Evolutionary conservation across 2,113 vertebrate genomes (phyloP).

Genomic region (Syrmaticus mikado): DNA sequence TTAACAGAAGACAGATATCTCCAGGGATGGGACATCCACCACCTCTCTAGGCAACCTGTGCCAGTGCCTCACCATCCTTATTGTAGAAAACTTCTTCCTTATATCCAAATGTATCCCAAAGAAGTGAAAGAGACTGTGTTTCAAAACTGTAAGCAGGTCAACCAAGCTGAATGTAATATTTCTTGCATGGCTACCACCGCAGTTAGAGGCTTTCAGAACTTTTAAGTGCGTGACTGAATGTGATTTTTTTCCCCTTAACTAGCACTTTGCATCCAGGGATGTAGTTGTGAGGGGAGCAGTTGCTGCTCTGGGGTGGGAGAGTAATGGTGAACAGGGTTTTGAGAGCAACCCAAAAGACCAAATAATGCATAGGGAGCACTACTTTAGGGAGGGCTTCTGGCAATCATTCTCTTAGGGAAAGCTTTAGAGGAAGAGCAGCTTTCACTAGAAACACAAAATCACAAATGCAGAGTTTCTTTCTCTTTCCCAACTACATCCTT

Average conservation of each 20-base stretch:
- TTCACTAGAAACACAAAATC: not conserved
- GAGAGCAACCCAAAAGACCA: not conserved
- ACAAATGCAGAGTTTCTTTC: not conserved
- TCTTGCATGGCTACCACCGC: not conserved
- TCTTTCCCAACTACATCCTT: not conserved
- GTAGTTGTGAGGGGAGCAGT: not conserved
- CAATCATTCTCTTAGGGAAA: not conserved
- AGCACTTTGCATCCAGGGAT: not conserved
- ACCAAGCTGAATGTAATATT: not conserved
- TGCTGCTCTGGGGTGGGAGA: not conserved
- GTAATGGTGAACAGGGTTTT: not conserved
- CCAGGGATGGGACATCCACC: no score
- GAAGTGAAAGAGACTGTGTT: not conserved
- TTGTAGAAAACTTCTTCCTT: no score
- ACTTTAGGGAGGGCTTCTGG: not conserved
- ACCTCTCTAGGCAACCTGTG: no score
- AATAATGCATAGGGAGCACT: not conserved
- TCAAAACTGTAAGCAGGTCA: not conserved
- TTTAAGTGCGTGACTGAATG: not conserved
- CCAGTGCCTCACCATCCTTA: no score
- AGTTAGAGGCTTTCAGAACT: not conserved
- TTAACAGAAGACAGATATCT: no score
- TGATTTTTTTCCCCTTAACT: not conserved
- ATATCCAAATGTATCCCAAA: not conserved
- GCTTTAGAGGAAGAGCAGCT: not conserved